Percentiles rank a stretch among this genome's conserved stretches.
Conservation (phyloP, 2,797 vertebrate genomes). For the Varecia variegata region DNA sequence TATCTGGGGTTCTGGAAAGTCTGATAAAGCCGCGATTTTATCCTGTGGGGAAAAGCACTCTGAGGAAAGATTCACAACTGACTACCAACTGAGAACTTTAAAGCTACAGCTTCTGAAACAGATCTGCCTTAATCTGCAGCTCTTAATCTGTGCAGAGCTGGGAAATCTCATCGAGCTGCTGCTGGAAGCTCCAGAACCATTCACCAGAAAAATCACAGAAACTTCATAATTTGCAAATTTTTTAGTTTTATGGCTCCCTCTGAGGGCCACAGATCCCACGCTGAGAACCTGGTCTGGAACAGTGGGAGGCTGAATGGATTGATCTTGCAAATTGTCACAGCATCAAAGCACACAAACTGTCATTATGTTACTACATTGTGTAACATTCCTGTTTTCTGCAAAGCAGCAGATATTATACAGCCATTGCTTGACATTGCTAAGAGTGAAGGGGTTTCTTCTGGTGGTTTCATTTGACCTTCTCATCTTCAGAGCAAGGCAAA, state of each 20-base stretch:
- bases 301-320: neutral
- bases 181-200: neutral
- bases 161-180: neutral
- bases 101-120: neutral
- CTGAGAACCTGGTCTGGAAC: neutral
- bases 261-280: no score
- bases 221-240: neutral
- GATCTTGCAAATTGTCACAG: neutral
- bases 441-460: neutral
- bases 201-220: neutral
- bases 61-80: neutral
- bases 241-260: neutral
- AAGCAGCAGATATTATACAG: neutral
- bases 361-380: no score
- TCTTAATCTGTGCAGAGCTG: neutral
- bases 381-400: neutral
- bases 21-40: neutral
- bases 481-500: neutral
- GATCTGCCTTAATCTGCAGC: neutral
- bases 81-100: neutral
- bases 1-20: slow-evolving; percentile 10
- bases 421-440: neutral
- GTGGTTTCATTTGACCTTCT: neutral
- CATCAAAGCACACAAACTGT: neutral
- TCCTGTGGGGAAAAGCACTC: neutral